Conservation (phyloP, 2,888 invertebrate genomes). For the Thumatha senex region DNA sequence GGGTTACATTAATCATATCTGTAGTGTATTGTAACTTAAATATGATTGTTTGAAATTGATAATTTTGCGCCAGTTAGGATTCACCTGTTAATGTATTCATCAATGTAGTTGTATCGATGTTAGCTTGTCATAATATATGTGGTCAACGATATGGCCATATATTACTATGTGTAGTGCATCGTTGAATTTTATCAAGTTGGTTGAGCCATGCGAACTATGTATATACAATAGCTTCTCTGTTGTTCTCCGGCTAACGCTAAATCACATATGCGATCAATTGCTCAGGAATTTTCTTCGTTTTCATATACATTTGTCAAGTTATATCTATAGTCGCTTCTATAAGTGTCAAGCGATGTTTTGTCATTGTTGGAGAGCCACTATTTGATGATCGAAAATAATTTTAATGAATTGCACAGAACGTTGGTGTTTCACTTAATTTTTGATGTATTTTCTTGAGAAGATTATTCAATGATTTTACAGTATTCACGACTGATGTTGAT, state of each 20-base stretch:
- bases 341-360: conserved; percentile 54
- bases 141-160: conserved; percentile 67
- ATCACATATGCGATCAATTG: conserved; percentile 56
- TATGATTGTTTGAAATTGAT: conserved; percentile 68
- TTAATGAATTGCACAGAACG: conserved; percentile 81
- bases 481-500: conserved; percentile 73
- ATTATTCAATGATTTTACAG: conserved; percentile 75
- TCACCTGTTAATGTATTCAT: conserved; percentile 82
- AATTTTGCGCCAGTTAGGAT: conserved; percentile 70
- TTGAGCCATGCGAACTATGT: conserved; percentile 50
- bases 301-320: conserved; percentile 67
- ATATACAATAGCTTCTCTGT: conserved; percentile 63
- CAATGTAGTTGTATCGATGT: conserved; percentile 76
- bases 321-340: conserved; percentile 64
- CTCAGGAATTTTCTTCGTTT: conserved; percentile 81
- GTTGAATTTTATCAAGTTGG: conserved; percentile 69
- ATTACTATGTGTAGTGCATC: conserved; percentile 60
- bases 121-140: conserved; percentile 74
- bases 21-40: conserved; percentile 62
- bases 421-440: conserved; percentile 82
- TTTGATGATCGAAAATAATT: conserved; percentile 49
- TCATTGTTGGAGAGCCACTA: conserved; percentile 73
- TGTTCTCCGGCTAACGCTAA: conserved; percentile 44
- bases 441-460: conserved; percentile 76
- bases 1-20: conserved; percentile 77